Conservation (phyloP, 2,797 vertebrate species). For the Coluber constrictor region DNA sequence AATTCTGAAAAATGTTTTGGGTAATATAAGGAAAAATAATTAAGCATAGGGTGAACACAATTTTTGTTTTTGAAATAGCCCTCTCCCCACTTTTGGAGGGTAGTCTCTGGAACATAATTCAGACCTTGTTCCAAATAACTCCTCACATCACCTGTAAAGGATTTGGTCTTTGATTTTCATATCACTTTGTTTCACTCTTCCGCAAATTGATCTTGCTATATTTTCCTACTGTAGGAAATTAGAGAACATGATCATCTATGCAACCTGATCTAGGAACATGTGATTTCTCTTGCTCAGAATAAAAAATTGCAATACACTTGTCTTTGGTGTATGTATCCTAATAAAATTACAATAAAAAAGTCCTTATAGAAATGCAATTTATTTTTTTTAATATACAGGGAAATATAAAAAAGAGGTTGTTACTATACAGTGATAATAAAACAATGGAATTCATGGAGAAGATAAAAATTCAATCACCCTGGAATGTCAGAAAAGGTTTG, state of each 20-base stretch:
- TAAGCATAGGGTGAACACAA: not conserved
- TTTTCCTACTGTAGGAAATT: not conserved
- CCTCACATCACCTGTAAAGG: not conserved
- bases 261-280: not conserved
- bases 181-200: not conserved
- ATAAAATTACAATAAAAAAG: constrained; percentile 9
- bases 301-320: constrained; percentile 4
- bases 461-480: not conserved
- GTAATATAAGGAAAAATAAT: not conserved
- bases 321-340: not conserved
- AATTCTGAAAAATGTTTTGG: not conserved
- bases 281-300: constrained; percentile 7
- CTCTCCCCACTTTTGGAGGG: not conserved
- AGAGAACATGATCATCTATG: not conserved
- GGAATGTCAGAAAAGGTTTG: not conserved
- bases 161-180: not conserved
- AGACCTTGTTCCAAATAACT: not conserved
- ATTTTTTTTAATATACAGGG: not conserved
- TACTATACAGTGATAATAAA: constrained; percentile 7
- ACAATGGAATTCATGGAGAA: not conserved
- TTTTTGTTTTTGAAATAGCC: not conserved
- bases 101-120: not conserved
- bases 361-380: not conserved
- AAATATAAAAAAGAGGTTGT: not conserved
- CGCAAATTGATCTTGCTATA: not conserved